These are phyloP conservation scores for Cnemophilus loriae DNA, from an alignment of 2,113 vertebrate species.

Conservation along the genomic window DNA sequence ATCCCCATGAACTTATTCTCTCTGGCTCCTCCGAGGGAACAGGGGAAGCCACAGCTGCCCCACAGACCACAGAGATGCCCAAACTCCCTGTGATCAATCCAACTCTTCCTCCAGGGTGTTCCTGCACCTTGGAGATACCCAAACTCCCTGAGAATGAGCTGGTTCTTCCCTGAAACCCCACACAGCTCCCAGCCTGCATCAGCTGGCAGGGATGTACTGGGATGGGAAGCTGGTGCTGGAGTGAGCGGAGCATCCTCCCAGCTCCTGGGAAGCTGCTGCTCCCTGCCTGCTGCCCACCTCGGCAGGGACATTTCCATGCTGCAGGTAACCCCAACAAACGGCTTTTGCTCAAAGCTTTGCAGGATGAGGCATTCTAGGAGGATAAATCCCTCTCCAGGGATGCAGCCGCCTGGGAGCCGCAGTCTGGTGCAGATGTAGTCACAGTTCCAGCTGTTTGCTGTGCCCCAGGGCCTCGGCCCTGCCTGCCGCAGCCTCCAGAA, in stretches of 20 bases:
- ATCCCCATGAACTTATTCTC: not conserved
- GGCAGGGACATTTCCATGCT: not conserved
- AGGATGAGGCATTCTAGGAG: not conserved
- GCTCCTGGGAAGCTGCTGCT: not conserved
- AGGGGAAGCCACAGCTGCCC: not conserved
- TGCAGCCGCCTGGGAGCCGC: accelerated
- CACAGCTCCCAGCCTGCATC: not conserved
- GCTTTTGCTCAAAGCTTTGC: not conserved
- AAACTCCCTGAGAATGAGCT: not conserved
- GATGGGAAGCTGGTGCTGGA: not conserved
- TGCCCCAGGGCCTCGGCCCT: accelerated
- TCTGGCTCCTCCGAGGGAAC: not conserved
- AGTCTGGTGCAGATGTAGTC: not conserved
- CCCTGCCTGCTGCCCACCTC: not conserved
- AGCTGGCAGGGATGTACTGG: accelerated
- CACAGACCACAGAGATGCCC: too few species aligned
- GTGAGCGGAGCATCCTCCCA: accelerated
- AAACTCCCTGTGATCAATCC: accelerated
- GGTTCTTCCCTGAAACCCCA: accelerated
- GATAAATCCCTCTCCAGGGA: not conserved
- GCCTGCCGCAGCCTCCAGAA: not conserved
- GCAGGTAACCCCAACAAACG: not conserved
- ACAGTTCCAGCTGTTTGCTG: not conserved
- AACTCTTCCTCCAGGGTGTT: not conserved
- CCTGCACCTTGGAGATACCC: not conserved